Base-by-base conservation (phyloP, 2,113 vertebrate species). In the Nibea albiflora region DNA sequence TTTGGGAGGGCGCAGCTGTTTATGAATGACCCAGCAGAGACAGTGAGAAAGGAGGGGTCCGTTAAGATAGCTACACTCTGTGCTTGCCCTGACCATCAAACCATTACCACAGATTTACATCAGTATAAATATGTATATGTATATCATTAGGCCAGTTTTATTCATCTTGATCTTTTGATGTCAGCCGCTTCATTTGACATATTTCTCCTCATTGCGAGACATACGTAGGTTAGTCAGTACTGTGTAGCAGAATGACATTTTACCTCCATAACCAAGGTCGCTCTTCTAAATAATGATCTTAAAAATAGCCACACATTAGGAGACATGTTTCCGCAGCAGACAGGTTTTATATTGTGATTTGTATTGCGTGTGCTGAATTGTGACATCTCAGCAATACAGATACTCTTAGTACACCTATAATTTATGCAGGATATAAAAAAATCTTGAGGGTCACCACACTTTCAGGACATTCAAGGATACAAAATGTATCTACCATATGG, bases 1-100 rank as follows among this genome's bases (percentile, higher is more conserved):
- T 58, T 52, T n/a, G 22, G 46, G 31, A 60, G 39, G 39, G 14
- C 46, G 63, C 79, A 70, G 57, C 68, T 83, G 53, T 74, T 80
- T 73, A 74, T 61, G 50, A 87, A 72, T 78, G 72, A 66, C 31
- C 53, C 64, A 15, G 28, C 26, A 54, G 61, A 65, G 68, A 65
- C 69, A 0, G 26, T 54, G 50, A 73, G n/a, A 60, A 72, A 44
- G 44, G 12, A 85, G 58, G 6, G 73, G 50, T 64, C 52, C 15
- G 53, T 64, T 60, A 67, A 79, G 9, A 19, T 22, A 20, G 28
- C 46, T 60, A 70, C 70, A 28, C 65, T 80, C 47, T 73, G 52
- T 63, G 24, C 61, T 76, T 24, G 11, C 49, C 49, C 64, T 57
- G 61, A 65, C 24, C 20, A n/a, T 22, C 44, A 12, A 35, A 31